A percentile compares a stretch with the other conserved stretches of the same genome.
These are phyloP conservation scores for Oscheius myriophilus DNA, from an alignment of 2,888 invertebrate species.

Conservation along the genomic window DNA sequence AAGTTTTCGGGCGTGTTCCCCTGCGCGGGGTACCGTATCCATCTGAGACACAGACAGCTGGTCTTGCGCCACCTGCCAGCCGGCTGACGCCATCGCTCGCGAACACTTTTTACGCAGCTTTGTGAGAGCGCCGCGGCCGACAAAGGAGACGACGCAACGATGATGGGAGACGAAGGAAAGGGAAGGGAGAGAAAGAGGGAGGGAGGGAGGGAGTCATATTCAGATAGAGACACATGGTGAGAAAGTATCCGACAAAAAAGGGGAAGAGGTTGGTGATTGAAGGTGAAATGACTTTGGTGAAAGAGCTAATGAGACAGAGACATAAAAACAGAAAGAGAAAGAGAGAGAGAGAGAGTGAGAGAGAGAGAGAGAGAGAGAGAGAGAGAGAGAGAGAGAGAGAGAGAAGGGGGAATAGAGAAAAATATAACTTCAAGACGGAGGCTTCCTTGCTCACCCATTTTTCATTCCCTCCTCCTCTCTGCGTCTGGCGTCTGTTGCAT, in stretches of 20 bases:
- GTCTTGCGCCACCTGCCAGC: conserved; percentile 5
- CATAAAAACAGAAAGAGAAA: conserved; percentile 16
- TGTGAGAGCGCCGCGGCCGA: not conserved
- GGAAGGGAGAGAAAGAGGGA: conserved; percentile 23
- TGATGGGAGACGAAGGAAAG: not conserved
- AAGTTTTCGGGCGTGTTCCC: not conserved
- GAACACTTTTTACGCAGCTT: conserved; percentile 21
- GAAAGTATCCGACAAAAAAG: no score
- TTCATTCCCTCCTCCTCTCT: no score
- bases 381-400: no score
- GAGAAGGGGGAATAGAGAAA: no score
- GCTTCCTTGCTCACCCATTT: no score
- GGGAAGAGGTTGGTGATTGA: no score
- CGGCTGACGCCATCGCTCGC: conserved; percentile 11
- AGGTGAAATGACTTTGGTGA: no score
- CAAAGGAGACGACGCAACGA: not conserved
- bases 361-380: no score
- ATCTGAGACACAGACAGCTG: not conserved
- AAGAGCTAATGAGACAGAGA: conserved; percentile 19
- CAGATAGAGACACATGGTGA: conserved; percentile 22
- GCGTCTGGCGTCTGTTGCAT: no score
- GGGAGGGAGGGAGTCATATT: conserved; percentile 24
- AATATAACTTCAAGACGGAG: no score
- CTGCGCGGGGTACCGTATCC: conserved; percentile 14
- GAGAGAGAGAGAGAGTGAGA: not conserved